Percentiles rank a stretch among this genome's conserved stretches.
Evolutionary conservation across 2,113 vertebrate genomes (phyloP).

Genomic region (Podarcis raffonei): DNA sequence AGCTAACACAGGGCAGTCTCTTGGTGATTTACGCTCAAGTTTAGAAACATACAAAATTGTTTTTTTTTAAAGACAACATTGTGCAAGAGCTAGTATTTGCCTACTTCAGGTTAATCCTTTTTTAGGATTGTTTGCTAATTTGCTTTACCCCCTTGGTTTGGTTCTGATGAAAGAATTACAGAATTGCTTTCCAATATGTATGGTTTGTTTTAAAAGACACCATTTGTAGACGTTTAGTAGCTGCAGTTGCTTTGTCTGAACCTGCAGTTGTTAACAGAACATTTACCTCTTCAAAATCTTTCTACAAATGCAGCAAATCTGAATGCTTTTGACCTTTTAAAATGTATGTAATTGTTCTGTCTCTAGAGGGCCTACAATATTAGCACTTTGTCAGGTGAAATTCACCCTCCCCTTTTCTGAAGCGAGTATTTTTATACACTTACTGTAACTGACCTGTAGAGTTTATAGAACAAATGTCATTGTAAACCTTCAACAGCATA

Average conservation of each 20-base stretch:
- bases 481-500: not conserved
- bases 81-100: too few relatives aligned
- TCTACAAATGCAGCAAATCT: not conserved
- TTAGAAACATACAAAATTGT: too few relatives aligned
- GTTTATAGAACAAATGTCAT: not conserved
- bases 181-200: too few relatives aligned
- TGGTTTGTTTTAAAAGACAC: not conserved
- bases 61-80: too few relatives aligned
- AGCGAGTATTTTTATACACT: not conserved
- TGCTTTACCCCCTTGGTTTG: too few relatives aligned
- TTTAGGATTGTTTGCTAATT: too few relatives aligned
- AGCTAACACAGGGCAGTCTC: too few relatives aligned
- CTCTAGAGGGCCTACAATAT: not conserved
- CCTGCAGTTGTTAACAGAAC: too few relatives aligned
- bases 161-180: too few relatives aligned
- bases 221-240: not conserved
- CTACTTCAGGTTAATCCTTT: too few relatives aligned
- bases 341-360: not conserved
- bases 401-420: not conserved
- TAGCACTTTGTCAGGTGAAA: not conserved
- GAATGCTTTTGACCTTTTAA: constrained; percentile 32
- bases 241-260: not conserved
- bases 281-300: constrained; percentile 26
- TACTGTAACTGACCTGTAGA: not conserved
- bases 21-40: too few relatives aligned